Evolutionary conservation across 2,797 vertebrate genomes (phyloP).

Genomic region (Heterohyrax brucei): DNA sequence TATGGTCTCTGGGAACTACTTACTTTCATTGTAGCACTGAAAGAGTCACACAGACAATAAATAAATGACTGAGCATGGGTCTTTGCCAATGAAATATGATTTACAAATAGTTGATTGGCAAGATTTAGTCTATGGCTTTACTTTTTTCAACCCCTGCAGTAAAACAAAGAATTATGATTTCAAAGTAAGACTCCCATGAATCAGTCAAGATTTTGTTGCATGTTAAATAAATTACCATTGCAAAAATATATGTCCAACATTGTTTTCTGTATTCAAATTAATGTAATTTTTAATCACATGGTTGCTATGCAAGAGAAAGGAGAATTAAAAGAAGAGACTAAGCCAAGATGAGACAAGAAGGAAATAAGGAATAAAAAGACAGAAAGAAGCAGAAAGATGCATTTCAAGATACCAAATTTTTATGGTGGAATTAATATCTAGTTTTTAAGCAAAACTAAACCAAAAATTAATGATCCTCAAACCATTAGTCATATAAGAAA

Average conservation of each 20-base stretch:
- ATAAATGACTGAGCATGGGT: background rate
- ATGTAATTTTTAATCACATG: background rate
- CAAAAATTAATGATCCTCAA: background rate
- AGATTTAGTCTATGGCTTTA: background rate
- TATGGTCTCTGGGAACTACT: background rate
- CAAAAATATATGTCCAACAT: background rate
- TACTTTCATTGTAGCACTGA: background rate
- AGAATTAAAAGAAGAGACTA: background rate
- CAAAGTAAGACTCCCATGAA: background rate
- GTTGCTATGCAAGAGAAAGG: background rate
- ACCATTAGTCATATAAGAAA: background rate
- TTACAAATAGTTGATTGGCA: background rate
- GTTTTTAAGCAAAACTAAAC: slow-evolving; percentile 2
- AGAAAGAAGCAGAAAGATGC: background rate
- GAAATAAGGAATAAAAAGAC: background rate
- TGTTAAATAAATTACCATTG: background rate
- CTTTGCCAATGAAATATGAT: background rate
- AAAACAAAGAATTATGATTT: background rate
- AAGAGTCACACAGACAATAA: background rate
- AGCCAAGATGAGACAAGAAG: background rate
- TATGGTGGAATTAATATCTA: slow-evolving; percentile 14
- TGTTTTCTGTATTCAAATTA: background rate
- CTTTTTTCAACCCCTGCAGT: background rate
- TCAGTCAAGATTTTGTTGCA: slow-evolving; percentile 7
- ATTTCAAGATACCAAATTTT: background rate